Conservation (phyloP, 2,797 vertebrate genomes). For the Crocodylus rhombifer region DNA sequence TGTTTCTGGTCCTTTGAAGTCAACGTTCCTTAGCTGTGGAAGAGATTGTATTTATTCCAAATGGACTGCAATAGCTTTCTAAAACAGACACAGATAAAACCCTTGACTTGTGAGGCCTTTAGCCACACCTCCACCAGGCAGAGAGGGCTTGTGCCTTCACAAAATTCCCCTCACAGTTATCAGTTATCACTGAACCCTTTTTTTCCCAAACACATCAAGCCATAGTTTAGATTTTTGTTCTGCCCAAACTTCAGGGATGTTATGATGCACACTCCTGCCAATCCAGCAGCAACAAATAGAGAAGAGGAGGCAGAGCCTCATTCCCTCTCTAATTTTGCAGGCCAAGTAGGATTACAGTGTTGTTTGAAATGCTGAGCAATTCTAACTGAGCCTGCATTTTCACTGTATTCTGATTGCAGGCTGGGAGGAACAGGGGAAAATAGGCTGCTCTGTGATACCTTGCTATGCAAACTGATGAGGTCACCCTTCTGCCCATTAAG, state of each 20-base stretch:
- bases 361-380: background rate
- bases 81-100: background rate
- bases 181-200: background rate
- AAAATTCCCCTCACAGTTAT: background rate
- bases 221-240: background rate
- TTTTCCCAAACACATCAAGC: background rate
- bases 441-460: background rate
- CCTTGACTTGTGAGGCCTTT: background rate
- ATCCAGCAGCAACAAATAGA: background rate
- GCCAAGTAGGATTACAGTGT: background rate
- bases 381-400: background rate
- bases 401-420: background rate
- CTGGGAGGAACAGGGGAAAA: background rate
- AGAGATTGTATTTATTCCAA: background rate
- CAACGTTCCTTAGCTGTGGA: background rate
- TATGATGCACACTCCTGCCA: background rate
- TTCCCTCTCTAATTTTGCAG: background rate
- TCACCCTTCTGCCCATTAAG: background rate
- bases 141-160: background rate
- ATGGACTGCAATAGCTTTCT: background rate
- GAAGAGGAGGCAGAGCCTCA: background rate
- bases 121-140: background rate
- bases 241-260: background rate
- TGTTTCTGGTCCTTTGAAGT: background rate
- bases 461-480: background rate